Percentiles rank a stretch among this genome's conserved stretches.
These are phyloP conservation scores for Lophius piscatorius DNA, from an alignment of 2,113 vertebrate genomes.

Conservation along the genomic window DNA sequence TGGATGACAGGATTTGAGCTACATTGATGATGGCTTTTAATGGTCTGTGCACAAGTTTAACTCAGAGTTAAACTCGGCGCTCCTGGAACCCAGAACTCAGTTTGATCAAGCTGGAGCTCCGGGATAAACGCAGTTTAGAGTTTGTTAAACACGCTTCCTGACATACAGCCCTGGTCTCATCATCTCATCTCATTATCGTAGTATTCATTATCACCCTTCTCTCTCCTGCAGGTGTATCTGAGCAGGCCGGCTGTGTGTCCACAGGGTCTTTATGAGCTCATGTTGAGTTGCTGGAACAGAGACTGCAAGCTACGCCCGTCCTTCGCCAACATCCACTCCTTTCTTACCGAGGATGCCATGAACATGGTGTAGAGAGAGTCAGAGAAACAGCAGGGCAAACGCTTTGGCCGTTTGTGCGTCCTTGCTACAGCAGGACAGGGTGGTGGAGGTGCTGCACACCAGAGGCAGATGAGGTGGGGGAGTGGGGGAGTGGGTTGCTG, in stretches of 20 bases:
- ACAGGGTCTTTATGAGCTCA: conserved; percentile 88
- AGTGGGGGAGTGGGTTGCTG: conserved; percentile 51
- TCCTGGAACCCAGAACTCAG: too few species aligned
- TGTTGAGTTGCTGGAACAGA: conserved; percentile 92
- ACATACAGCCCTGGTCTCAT: too few species aligned
- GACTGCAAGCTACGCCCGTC: conserved; percentile 90
- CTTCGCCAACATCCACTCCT: conserved; percentile 86
- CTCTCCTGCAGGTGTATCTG: conserved; percentile 83
- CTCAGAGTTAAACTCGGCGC: too few species aligned
- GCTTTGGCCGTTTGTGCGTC: conserved; percentile 1
- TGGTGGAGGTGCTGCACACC: conserved; percentile 30
- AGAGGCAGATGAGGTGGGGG: conserved; percentile 31
- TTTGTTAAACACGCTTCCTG: too few species aligned
- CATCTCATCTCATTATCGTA: too few species aligned
- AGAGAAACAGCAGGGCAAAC: background rate
- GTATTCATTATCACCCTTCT: background rate
- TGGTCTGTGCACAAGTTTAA: too few species aligned
- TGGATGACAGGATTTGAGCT: too few species aligned
- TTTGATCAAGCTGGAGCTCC: too few species aligned
- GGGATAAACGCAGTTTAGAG: too few species aligned
- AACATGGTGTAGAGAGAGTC: conserved; percentile 82
- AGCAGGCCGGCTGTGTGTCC: conserved; percentile 86
- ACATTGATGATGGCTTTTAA: too few species aligned
- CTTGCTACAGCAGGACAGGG: conserved; percentile 25
- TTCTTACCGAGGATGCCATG: conserved; percentile 88